These are phyloP conservation scores for Sebastes hubbsi DNA, from an alignment of 2,797 vertebrate species.

Conservation along the genomic window DNA sequence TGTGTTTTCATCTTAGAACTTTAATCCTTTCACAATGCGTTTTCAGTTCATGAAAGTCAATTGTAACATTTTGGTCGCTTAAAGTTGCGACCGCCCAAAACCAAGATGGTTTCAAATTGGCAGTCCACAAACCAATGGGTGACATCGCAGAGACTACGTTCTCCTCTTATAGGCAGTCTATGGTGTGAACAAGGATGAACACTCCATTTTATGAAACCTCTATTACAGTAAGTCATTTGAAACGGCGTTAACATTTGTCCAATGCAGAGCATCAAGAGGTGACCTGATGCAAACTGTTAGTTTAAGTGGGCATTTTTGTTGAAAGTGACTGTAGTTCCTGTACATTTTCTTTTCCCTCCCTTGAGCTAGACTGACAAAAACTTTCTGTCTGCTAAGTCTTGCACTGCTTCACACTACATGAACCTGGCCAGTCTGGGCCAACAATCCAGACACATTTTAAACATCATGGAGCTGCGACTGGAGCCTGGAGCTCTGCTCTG, in stretches of 20 bases:
- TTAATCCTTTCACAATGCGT: too few species aligned
- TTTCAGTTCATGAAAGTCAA: too few species aligned
- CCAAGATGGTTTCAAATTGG: too few species aligned
- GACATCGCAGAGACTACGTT: too few species aligned
- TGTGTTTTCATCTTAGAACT: too few species aligned
- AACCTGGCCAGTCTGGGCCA: conserved; percentile 17
- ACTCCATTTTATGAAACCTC: neutral
- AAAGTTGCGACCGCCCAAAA: too few species aligned
- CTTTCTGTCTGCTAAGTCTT: conserved; percentile 25
- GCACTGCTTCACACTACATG: conserved; percentile 24
- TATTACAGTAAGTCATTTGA: neutral
- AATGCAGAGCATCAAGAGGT: neutral
- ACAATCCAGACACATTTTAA: conserved; percentile 30
- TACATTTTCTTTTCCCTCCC: neutral
- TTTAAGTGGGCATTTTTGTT: neutral
- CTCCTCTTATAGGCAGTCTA: too few species aligned
- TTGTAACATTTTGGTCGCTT: too few species aligned
- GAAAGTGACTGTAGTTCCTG: conserved; percentile 1
- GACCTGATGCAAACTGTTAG: conserved; percentile 4
- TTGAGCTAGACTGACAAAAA: conserved; percentile 23
- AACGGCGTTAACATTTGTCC: neutral
- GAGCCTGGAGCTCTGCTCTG: neutral
- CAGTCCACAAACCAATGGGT: too few species aligned
- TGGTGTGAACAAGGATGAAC: neutral
- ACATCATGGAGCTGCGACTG: conserved; percentile 6